Conservation (phyloP, 2,113 vertebrate genomes). For the Butorides virescens region DNA sequence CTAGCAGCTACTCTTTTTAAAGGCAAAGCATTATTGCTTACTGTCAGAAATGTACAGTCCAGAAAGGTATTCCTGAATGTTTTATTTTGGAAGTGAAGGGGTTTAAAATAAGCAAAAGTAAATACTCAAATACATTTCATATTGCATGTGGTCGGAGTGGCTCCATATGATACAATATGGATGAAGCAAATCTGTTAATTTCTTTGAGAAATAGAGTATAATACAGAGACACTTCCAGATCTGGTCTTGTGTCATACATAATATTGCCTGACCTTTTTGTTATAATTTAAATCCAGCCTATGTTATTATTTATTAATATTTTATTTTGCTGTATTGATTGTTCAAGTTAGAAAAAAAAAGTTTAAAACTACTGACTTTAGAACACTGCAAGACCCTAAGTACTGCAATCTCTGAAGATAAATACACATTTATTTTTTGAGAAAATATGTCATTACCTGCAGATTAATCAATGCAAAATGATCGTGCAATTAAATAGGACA, state of each 20-base stretch:
- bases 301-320: not conserved
- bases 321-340: conserved; percentile 5
- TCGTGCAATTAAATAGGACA: conserved; percentile 9
- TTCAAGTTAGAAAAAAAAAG: not conserved
- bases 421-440: not conserved
- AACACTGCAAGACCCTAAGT: conserved; percentile 19
- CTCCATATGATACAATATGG: conserved; percentile 22
- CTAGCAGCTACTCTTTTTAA: not conserved
- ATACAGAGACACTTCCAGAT: not conserved
- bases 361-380: conserved; percentile 11
- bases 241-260: not conserved
- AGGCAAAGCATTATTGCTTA: not conserved
- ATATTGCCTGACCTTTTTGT: not conserved
- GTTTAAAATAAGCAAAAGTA: conserved; percentile 6
- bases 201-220: not conserved
- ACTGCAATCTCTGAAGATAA: conserved; percentile 16
- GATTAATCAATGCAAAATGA: conserved; percentile 33
- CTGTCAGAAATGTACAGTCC: not conserved
- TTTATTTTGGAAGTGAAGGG: conserved; percentile 20
- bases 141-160: not conserved
- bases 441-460: not conserved
- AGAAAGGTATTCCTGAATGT: not conserved
- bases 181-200: conserved; percentile 29
- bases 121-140: conserved; percentile 23
- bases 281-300: not conserved